phyloP scores from a whole-genome alignment of 1,140 invertebrate species.

The Meloidogyne floridensis region DNA sequence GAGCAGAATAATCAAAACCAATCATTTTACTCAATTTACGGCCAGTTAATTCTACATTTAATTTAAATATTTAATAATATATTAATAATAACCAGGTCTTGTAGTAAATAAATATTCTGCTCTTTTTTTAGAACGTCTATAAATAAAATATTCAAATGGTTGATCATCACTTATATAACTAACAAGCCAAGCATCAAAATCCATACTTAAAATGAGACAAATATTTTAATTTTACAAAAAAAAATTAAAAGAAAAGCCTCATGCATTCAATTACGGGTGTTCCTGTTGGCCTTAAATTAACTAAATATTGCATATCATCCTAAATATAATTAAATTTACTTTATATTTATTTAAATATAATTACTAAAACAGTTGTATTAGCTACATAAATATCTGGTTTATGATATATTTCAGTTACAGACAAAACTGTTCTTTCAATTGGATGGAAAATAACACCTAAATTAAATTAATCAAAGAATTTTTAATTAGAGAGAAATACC shows the following conservation, averaged over 20 bases:
- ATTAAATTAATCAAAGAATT: neutral
- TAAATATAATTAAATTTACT: neutral
- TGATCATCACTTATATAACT: slow-evolving; percentile 63
- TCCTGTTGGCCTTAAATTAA: slow-evolving; percentile 58
- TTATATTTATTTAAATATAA: slow-evolving; percentile 4
- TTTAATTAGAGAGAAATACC: slow-evolving; percentile 19
- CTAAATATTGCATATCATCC: slow-evolving; percentile 64
- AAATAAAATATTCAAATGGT: slow-evolving; percentile 59
- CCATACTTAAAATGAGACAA: slow-evolving; percentile 26
- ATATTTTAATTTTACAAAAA: neutral
- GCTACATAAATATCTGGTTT: slow-evolving; percentile 64
- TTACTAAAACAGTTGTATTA: slow-evolving; percentile 57
- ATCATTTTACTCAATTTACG: slow-evolving; percentile 57
- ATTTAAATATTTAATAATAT: slow-evolving; percentile 36
- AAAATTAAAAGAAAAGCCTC: slow-evolving; percentile 13
- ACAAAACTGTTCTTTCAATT: slow-evolving; percentile 58
- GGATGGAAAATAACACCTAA: slow-evolving; percentile 59
- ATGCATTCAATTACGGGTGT: slow-evolving; percentile 55
- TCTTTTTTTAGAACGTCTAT: slow-evolving; percentile 51
- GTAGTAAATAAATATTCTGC: slow-evolving; percentile 55
- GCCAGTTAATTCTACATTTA: slow-evolving; percentile 48
- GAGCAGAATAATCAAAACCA: slow-evolving; percentile 62
- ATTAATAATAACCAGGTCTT: slow-evolving; percentile 41
- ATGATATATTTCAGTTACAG: slow-evolving; percentile 62
- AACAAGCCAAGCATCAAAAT: slow-evolving; percentile 64